Conservation (phyloP, 2,113 vertebrate species). For the Oriolus oriolus region DNA sequence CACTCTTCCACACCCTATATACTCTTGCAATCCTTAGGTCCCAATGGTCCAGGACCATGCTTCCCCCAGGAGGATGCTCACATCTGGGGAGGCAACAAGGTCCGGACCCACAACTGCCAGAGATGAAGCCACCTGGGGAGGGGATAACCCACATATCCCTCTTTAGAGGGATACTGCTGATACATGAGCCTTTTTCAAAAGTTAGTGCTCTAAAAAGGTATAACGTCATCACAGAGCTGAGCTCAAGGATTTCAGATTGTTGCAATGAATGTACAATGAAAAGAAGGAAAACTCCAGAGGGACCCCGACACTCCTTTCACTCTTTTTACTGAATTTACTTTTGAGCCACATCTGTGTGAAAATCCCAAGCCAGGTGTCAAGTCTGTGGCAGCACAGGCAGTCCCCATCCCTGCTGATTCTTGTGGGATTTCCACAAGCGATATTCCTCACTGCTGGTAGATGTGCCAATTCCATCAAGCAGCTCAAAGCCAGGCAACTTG, state of each 20-base stretch:
- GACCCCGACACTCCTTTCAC: background rate
- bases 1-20: background rate
- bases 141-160: background rate
- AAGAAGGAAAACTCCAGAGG: background rate
- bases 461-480: background rate
- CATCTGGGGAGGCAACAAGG: background rate
- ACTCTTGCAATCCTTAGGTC: background rate
- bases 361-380: background rate
- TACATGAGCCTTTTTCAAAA: background rate
- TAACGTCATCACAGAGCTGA: background rate
- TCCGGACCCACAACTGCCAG: background rate
- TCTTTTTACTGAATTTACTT: background rate
- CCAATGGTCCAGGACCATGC: accelerated
- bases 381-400: background rate
- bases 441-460: background rate
- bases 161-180: background rate
- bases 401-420: background rate
- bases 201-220: background rate
- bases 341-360: background rate
- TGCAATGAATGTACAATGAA: background rate
- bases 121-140: accelerated
- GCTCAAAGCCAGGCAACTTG: background rate
- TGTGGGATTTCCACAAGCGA: background rate
- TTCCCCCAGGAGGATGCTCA: background rate
- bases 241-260: background rate